phyloP scores from a whole-genome alignment of 2,797 vertebrate species.

The Clarias platycephalus region DNA sequence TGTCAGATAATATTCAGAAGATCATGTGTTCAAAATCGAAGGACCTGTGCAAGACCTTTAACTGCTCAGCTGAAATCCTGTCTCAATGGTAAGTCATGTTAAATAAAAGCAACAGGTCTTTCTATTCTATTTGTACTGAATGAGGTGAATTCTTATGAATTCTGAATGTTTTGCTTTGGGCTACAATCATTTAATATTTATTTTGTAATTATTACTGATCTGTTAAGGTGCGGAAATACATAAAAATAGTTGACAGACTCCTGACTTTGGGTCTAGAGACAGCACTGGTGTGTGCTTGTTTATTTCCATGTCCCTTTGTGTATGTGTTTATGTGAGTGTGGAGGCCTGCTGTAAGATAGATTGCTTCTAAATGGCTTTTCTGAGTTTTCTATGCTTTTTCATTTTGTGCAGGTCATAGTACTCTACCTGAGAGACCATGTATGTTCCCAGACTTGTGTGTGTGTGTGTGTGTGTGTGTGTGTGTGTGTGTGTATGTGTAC shows the following conservation, averaged over 20 bases:
- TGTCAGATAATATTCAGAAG: not conserved
- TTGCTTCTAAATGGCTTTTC: constrained; percentile 50
- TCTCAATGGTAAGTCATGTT: not conserved
- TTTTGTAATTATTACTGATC: not conserved
- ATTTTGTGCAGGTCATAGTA: constrained; percentile 37
- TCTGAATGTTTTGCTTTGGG: not conserved
- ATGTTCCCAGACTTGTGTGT: constrained; percentile 23
- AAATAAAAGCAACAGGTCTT: not conserved
- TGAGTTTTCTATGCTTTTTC: constrained; percentile 34
- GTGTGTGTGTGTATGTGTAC: not conserved
- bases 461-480: constrained; percentile 1
- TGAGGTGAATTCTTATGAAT: not conserved
- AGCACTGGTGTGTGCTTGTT: constrained; percentile 29
- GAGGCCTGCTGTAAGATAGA: constrained; percentile 42
- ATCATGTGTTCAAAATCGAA: not conserved
- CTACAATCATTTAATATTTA: not conserved
- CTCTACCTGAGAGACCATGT: constrained; percentile 38
- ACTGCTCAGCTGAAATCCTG: not conserved
- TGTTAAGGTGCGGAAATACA: not conserved
- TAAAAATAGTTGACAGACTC: not conserved
- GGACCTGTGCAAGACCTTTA: not conserved
- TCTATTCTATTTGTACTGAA: not conserved
- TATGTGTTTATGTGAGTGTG: constrained; percentile 20
- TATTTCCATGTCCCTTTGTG: constrained; percentile 40
- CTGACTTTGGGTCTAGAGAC: not conserved